Percentiles rank a stretch among this genome's conserved stretches.
phyloP scores from a whole-genome alignment of 2,888 invertebrate species.

The Junonia oenone region DNA sequence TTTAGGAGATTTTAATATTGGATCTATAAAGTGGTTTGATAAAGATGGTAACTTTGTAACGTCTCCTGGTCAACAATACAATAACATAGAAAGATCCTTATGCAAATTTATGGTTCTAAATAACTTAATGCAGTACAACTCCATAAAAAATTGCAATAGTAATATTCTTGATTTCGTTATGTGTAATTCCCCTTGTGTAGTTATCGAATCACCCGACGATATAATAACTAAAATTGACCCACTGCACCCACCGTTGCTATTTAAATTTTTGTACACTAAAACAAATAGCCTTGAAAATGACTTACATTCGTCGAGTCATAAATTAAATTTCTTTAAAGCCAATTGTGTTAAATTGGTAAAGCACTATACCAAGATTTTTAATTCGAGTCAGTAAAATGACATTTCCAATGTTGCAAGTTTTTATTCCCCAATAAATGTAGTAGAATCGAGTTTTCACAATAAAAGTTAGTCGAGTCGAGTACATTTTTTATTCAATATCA shows the following conservation, averaged over 20 bases:
- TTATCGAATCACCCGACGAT: not conserved
- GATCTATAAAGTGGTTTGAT: not conserved
- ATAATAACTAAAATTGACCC: not conserved
- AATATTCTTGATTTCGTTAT: not conserved
- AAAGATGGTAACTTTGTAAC: not conserved
- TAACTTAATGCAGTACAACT: not conserved
- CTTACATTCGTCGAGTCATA: too few relatives aligned
- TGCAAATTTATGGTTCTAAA: not conserved
- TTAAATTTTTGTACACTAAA: not conserved
- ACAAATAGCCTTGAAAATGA: not conserved
- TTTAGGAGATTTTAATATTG: not conserved
- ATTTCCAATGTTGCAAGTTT: too few relatives aligned
- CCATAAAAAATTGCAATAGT: not conserved
- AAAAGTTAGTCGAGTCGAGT: too few relatives aligned
- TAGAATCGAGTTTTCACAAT: too few relatives aligned
- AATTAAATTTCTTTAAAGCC: not conserved
- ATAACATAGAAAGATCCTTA: not conserved
- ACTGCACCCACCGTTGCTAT: not conserved
- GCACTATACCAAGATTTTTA: too few relatives aligned
- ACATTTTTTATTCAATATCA: too few relatives aligned
- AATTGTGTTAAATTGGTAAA: not conserved
- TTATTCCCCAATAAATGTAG: too few relatives aligned
- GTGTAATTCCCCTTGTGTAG: not conserved
- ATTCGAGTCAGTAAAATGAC: too few relatives aligned
- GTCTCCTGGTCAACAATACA: not conserved